phyloP scores from a whole-genome alignment of 2,797 vertebrate genomes.

The Helarctos malayanus region DNA sequence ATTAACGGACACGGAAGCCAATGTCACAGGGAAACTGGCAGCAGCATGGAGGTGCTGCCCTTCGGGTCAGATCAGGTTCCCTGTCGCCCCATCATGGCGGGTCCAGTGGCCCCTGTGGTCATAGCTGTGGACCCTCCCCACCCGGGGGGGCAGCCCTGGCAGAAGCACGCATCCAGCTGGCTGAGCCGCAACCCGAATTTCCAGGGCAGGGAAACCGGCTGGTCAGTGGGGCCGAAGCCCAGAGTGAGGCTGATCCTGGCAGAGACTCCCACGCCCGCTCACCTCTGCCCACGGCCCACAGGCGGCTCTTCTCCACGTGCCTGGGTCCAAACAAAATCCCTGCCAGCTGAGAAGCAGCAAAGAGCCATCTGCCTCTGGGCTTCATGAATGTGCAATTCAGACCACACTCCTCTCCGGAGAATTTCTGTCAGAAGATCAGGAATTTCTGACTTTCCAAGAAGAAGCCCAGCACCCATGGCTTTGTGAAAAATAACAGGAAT shows the following conservation, averaged over 20 bases:
- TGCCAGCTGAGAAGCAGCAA: not conserved
- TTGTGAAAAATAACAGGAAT: not conserved
- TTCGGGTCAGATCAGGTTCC: not conserved
- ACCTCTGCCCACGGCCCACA: not conserved
- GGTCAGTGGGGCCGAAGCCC: not conserved
- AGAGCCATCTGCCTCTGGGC: not conserved
- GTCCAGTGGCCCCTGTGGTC: not conserved
- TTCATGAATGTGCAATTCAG: not conserved
- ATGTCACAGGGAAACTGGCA: not conserved
- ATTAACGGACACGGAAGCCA: not conserved
- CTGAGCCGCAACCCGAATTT: not conserved
- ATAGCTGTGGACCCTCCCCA: not conserved
- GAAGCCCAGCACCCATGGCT: not conserved
- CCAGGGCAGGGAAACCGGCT: conserved; percentile 49
- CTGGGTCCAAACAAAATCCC: not conserved
- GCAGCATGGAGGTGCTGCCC: not conserved
- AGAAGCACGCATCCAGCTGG: not conserved
- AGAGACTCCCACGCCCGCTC: not conserved
- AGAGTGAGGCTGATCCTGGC: not conserved
- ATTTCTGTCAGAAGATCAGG: not conserved
- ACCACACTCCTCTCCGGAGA: not conserved
- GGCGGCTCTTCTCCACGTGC: not conserved
- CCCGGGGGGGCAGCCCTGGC: not conserved
- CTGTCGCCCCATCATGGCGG: not conserved
- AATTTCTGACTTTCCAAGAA: not conserved